A percentile compares a stretch with the other conserved stretches of the same genome.
Evolutionary conservation across 1,140 invertebrate species (phyloP).

Genomic region (Lamellibrachia luymesi): DNA sequence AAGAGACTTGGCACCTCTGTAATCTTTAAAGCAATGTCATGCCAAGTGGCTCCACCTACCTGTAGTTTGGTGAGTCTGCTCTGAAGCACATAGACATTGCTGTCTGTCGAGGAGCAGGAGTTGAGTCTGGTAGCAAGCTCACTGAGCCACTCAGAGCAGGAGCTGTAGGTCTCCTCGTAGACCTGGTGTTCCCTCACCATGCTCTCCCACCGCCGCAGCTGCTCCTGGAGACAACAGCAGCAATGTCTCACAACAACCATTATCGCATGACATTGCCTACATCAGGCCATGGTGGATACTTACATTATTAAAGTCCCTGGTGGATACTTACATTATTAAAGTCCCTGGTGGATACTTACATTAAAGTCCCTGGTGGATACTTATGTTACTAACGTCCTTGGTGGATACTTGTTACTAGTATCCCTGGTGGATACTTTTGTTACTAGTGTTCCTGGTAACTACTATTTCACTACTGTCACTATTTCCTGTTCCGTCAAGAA

Average conservation of each 20-base stretch:
- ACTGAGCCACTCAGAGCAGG: constrained; percentile 81
- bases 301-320: too few species aligned
- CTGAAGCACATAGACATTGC: constrained; percentile 9
- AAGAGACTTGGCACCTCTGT: too few species aligned
- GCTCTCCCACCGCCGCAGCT: constrained; percentile 85
- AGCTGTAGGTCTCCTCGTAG: constrained; percentile 76
- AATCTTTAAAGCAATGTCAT: not conserved
- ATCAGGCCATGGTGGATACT: too few species aligned
- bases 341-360: too few species aligned
- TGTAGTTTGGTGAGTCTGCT: constrained; percentile 7
- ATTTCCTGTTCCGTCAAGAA: too few species aligned
- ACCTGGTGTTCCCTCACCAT: constrained; percentile 87
- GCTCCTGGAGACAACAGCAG: constrained; percentile 61
- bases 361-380: too few species aligned
- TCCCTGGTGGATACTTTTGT: too few species aligned
- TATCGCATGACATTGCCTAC: constrained; percentile 37
- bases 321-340: too few species aligned
- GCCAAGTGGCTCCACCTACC: not conserved
- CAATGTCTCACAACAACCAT: not conserved
- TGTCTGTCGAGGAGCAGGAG: not conserved
- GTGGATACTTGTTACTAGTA: too few species aligned
- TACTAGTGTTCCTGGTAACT: too few species aligned
- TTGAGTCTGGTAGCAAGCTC: constrained; percentile 61
- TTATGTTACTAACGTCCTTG: too few species aligned
- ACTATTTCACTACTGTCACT: too few species aligned